Base-by-base conservation (phyloP, 2,888 invertebrate genomes). In the Lydus trimaculatus region DNA sequence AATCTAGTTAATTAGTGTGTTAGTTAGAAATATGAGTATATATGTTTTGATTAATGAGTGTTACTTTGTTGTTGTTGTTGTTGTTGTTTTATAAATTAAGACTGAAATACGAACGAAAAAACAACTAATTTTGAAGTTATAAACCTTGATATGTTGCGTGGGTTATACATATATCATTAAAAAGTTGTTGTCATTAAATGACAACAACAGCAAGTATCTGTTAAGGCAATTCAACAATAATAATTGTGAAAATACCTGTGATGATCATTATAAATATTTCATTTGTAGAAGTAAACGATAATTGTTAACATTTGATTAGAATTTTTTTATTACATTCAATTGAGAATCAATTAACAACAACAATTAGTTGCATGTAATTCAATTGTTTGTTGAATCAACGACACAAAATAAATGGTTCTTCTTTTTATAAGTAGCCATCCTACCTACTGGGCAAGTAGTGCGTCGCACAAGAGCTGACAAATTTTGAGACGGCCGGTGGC, bases 1-100 rank as follows among this genome's bases (percentile, higher is more conserved):
- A 59, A 48, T 17, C 20, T 60, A 61, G 61, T 68, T 68, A 64
- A 68, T 68, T 68, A 65, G 62, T 58, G 62, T 58, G 67, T 25
- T 67, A 58, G 64, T 67, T 64, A 20, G 28, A 59, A 64, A 64
- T 39, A 20, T 48, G 33, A 1, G 8, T 11, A 28, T 28, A 43
- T 6, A 17, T 43, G 17, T 43, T 43, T 43, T 43, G 17, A 43
- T 43, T 43, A 43, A 43, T 43, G 17, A n/a, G n/a, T 17, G n/a
- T 5, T 17, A 43, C n/a, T n/a, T n/a, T n/a, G n/a, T n/a, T n/a
- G n/a, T n/a, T n/a, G n/a, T n/a, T n/a, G n/a, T 15, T 39, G 8
- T 39, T 39, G 8, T 13, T 39, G 39, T 39, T 43, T 43, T 43
- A 17, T 0, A 17, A 17, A 17, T 17, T 36, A 36, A 36, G 2